These are phyloP conservation scores for Deroptyus accipitrinus DNA, from an alignment of 2,113 vertebrate genomes.

Conservation along the genomic window DNA sequence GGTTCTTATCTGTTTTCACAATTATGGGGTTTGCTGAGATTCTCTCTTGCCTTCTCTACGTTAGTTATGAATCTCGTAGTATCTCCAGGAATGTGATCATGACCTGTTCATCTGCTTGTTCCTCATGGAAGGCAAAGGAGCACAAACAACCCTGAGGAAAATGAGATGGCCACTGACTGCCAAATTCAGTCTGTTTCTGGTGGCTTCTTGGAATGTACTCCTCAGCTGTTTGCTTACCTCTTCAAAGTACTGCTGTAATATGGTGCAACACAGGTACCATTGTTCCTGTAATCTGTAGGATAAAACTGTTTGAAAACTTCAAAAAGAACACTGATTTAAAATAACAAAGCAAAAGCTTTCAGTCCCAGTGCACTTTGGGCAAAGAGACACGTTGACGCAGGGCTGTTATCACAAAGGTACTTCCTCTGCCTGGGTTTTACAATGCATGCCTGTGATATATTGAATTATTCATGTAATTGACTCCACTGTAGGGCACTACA, in stretches of 20 bases:
- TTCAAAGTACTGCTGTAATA: slow-evolving; percentile 34
- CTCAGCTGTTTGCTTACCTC: slow-evolving; percentile 22
- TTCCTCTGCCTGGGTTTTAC: slow-evolving; percentile 34
- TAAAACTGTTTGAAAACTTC: slow-evolving; percentile 59
- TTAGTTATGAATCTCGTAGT: background rate
- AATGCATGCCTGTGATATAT: slow-evolving; percentile 9
- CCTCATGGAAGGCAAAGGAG: background rate
- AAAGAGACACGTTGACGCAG: background rate
- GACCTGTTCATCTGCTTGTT: background rate
- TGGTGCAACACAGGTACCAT: slow-evolving; percentile 51
- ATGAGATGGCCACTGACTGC: background rate
- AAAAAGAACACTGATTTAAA: slow-evolving; percentile 34
- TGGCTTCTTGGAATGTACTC: background rate
- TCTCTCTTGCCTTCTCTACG: background rate
- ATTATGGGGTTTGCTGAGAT: background rate
- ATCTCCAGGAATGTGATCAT: background rate
- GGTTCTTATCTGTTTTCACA: background rate
- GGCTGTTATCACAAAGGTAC: slow-evolving; percentile 17
- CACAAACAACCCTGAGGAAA: background rate
- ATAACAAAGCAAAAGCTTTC: slow-evolving; percentile 10
- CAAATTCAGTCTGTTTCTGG: background rate
- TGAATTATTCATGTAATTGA: slow-evolving; percentile 24
- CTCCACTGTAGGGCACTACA: slow-evolving; percentile 5
- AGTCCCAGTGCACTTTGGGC: background rate
- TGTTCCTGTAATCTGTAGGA: slow-evolving; percentile 51